These are phyloP conservation scores for Hydraecia micacea DNA, from an alignment of 2,888 invertebrate species.

Conservation along the genomic window DNA sequence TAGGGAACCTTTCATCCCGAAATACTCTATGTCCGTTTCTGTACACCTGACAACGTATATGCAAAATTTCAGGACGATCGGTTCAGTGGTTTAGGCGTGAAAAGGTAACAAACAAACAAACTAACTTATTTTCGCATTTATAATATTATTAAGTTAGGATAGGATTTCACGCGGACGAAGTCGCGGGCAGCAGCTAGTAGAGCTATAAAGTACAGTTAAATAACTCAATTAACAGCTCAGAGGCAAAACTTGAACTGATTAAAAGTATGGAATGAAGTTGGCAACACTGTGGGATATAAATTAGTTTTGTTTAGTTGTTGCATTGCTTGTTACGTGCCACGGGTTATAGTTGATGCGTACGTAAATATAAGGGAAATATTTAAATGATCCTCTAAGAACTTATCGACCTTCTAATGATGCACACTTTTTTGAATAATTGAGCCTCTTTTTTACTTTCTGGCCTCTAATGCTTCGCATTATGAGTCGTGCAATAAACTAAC, in stretches of 20 bases:
- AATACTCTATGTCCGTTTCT: too few species aligned
- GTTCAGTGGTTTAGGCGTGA: too few species aligned
- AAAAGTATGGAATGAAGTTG: slow-evolving; percentile 59
- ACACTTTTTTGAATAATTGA: background rate
- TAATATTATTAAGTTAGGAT: too few species aligned
- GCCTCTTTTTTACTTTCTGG: background rate
- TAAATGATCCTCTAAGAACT: background rate
- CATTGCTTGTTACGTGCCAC: slow-evolving; percentile 2
- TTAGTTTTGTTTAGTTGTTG: slow-evolving; percentile 58
- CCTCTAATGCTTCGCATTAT: too few species aligned
- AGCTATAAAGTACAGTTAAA: background rate
- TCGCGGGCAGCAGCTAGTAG: too few species aligned
- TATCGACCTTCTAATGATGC: background rate
- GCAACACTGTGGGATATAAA: slow-evolving; percentile 53
- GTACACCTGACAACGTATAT: too few species aligned
- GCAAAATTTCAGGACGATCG: too few species aligned
- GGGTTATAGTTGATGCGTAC: slow-evolving; percentile 6
- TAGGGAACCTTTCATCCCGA: too few species aligned
- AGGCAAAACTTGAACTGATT: slow-evolving; percentile 55
- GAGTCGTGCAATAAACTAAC: too few species aligned
- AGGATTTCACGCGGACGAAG: too few species aligned
- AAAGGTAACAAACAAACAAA: too few species aligned
- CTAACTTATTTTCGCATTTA: too few species aligned
- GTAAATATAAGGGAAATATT: background rate
- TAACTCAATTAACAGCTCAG: slow-evolving; percentile 48